Percentiles rank a stretch among this genome's conserved stretches.
Conservation (phyloP, 2,113 vertebrate genomes). For the Micronycteris hirsuta region DNA sequence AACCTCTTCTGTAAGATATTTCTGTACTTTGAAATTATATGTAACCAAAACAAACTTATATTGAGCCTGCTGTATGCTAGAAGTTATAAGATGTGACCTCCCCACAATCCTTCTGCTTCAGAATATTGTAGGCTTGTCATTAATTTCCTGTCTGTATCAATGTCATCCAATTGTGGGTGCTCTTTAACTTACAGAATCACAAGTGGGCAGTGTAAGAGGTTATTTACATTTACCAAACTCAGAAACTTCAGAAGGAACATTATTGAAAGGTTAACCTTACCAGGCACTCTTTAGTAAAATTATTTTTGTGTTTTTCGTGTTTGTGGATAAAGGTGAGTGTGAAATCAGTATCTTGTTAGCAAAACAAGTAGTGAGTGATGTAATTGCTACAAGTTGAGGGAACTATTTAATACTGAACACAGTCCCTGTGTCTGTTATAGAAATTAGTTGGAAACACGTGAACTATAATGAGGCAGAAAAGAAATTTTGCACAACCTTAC, state of each 20-base stretch:
- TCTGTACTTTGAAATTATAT: constrained; percentile 10
- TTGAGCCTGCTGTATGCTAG: background rate
- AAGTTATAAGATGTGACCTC: background rate
- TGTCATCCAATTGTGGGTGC: background rate
- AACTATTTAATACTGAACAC: background rate
- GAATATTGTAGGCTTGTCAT: background rate
- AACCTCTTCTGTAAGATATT: background rate
- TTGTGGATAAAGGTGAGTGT: background rate
- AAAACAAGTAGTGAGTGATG: background rate
- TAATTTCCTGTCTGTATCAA: background rate
- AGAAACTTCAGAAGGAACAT: background rate
- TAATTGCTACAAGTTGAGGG: background rate
- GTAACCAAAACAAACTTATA: background rate
- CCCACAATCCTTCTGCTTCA: background rate
- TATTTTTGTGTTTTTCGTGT: background rate
- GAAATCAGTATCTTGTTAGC: background rate
- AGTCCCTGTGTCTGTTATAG: background rate
- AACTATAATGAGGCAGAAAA: background rate
- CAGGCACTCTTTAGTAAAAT: background rate
- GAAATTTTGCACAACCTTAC: background rate
- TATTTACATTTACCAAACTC: background rate
- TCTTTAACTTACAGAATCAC: background rate
- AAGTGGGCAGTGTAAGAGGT: background rate
- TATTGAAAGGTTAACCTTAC: background rate
- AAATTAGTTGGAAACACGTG: background rate